A percentile compares a stretch with the other conserved stretches of the same genome.
Conservation (phyloP, 30 jellyfish, hydroid and myxozoan species). For the Turritopsis rubra region DNA sequence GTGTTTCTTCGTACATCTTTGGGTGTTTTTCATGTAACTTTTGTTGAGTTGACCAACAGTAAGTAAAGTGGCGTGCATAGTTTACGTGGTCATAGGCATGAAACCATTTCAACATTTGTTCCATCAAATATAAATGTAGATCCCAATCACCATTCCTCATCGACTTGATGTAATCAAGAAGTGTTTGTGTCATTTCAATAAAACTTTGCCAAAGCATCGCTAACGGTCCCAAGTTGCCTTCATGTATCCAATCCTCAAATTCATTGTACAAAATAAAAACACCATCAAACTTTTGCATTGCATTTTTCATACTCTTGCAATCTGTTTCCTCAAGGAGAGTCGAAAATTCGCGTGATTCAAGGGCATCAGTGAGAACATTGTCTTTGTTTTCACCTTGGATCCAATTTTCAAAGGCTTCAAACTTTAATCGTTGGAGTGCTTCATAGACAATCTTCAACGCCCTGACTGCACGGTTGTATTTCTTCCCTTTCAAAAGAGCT, state of each 20-base stretch:
- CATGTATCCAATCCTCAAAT: not conserved
- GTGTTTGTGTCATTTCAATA: not conserved
- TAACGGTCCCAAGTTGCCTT: constrained; percentile 12
- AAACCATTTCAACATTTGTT: constrained; percentile 3
- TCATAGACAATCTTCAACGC: constrained; percentile 19
- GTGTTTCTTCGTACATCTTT: no score
- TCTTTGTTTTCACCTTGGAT: not conserved
- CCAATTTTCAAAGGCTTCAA: constrained; percentile 22
- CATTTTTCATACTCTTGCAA: not conserved
- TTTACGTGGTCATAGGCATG: not conserved
- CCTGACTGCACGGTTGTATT: constrained; percentile 26
- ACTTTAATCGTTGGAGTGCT: no score
- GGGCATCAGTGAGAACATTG: no score
- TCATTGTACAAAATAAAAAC: not conserved
- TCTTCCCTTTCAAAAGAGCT: constrained; percentile 19
- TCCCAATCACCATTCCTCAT: constrained; percentile 2
- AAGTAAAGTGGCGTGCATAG: constrained; percentile 1
- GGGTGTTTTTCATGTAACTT: not conserved
- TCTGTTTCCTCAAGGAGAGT: no score
- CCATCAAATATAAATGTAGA: not conserved
- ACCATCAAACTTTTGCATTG: constrained; percentile 7
- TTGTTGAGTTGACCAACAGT: constrained; percentile 3
- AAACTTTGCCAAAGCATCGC: constrained; percentile 11
- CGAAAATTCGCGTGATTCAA: constrained; percentile 4
- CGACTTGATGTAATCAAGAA: not conserved